Evolutionary conservation across 92 coral and sea anemone species (phyloP), one percentile per base, ranked within the genome.

Genomic region (Ricordea florida): DNA sequence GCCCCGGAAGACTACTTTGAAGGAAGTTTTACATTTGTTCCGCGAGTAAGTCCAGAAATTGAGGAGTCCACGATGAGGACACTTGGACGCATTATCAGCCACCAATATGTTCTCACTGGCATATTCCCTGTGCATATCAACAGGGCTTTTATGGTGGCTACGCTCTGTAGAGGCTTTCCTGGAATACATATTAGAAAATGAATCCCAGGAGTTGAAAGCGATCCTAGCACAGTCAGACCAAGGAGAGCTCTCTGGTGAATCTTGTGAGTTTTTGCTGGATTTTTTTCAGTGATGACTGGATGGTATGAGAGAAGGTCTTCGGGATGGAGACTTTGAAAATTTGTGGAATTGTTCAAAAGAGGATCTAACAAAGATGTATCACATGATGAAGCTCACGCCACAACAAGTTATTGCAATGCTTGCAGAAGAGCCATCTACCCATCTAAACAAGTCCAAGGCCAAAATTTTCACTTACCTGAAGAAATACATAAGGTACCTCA

Each of bases 301-400:
- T 20, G 25, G 22, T 24, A 40, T 62, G 50, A 38, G 30, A 27
- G 50, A 41, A 14, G 69, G 69, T 14, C 69, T 62, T 40, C 36
- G 23, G 13, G 51, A 62, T 11, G 51, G 68, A 21, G 68, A 36
- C 31, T 62, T 17, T 35, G 20, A 25, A 40, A 25, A 62, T 38
- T 15, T 48, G 74, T 47, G 74, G 66, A 32, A 58, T n/a, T 58
- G 44, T 58, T 58, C 66, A 18, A 58, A 58, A 58, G 44, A 58
- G 46, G 66, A 31, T 32, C 37, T 58, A 3, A 15, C 13, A 5
- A 57, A 57, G 65, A 30, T 57, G 46, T 57, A 26, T 57, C 22
- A 30, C 21, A 27, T 27, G 65, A 29, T 57, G 65, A 13, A 57
- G 66, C 45, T 37, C 24, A 58, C 66, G 46, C 66, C 66, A 18